Base-by-base conservation (phyloP, 2,888 invertebrate species). In the Chymomyza caudatula region DNA sequence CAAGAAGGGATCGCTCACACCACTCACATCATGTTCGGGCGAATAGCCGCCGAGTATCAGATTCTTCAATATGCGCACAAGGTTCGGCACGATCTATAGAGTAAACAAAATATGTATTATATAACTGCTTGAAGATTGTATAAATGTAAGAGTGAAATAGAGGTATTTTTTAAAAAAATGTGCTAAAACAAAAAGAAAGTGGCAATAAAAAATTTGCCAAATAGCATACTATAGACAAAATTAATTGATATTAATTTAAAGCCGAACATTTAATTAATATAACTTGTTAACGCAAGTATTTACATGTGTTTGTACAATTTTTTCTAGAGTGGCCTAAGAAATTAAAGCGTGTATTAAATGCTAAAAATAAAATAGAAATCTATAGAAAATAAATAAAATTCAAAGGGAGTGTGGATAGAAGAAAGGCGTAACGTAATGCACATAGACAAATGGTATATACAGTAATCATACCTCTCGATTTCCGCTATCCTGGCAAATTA, bases 21-120 rank as follows among this genome's bases (percentile, higher is more conserved):
- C 99, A 72, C 98, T 98, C 53, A 99, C 99, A 91, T 99, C 99
- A 90, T 99, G 99, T 89, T 99, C 99, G 11, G 99, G 99, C 29
- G 99, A 99, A 92, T 99, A 99, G 23, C 99, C 99, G 62, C 98
- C 98, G 92, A 99, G 92, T 80, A 99, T 98, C 77, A 99, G 92
- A 91, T 98, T 99, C 92, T 99, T 99, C 90, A 99, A 92, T 90
- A 99, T 98, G 88, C 99, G 94, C 86, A 99, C 99, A 91, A 99
- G 92, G 91, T 98, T 99, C 67, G 99, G 98, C 82, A 99, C 99
- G 91, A 99, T 96, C 98, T 99, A 93, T 44, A 37, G 3, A 6
- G 63, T 66, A 64, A 70, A 72, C 63, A 29, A 15, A 25, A 25
- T 22, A 15, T 25, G 2, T n/a, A 22, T 25, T 22, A 22, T 8